Conservation (phyloP, 2,888 invertebrate genomes). For the Meloe dianella region DNA sequence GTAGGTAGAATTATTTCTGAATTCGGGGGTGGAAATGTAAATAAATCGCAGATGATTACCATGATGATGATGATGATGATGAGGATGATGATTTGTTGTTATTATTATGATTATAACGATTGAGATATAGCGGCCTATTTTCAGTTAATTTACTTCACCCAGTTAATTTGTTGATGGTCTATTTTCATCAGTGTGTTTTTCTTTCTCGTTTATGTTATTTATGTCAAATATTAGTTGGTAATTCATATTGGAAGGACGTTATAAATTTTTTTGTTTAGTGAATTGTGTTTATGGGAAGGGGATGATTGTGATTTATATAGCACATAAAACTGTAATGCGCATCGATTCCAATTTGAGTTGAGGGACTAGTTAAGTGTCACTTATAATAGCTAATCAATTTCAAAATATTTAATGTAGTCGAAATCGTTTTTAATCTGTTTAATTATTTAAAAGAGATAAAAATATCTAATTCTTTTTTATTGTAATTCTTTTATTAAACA, state of each 20-base stretch:
- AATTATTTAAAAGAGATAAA: not conserved
- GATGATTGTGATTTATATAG: too few relatives aligned
- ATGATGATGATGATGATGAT: not conserved
- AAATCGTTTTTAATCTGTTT: not conserved
- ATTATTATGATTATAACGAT: not conserved
- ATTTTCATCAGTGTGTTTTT: constrained; percentile 5
- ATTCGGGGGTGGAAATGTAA: not conserved
- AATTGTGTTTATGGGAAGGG: too few relatives aligned
- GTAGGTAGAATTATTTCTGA: too few relatives aligned
- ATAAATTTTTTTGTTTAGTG: not conserved
- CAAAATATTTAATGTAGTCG: not conserved
- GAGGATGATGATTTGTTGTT: not conserved
- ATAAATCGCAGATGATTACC: not conserved
- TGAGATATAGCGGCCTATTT: not conserved
- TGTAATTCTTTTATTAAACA: too few relatives aligned
- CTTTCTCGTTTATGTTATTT: not conserved
- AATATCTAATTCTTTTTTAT: not conserved
- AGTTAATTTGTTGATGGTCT: not conserved
- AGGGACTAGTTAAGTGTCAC: too few relatives aligned
- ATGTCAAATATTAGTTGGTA: not conserved
- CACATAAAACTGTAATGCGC: too few relatives aligned
- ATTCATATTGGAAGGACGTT: not conserved
- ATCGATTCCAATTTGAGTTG: too few relatives aligned
- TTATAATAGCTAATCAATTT: too few relatives aligned
- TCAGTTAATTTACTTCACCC: not conserved